Percentiles rank a stretch among this genome's conserved stretches.
Evolutionary conservation across 2,888 invertebrate genomes (phyloP).

Genomic region (Heliconius aoede): DNA sequence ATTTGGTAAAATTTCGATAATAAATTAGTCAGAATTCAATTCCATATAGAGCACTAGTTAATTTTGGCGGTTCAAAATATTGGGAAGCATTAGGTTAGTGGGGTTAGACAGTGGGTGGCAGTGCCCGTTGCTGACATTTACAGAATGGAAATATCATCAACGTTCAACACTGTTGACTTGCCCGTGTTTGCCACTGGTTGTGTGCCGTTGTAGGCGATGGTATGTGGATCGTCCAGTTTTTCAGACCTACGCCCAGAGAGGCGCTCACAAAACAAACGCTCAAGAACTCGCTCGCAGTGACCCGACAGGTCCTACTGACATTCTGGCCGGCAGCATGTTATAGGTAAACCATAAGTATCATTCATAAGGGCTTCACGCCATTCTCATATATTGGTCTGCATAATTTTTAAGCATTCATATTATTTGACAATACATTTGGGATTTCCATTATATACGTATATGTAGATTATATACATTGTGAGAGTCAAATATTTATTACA

Average conservation of each 20-base stretch:
- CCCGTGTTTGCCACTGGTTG: slow-evolving; percentile 71
- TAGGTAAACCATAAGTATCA: slow-evolving; percentile 84
- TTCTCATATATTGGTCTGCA: slow-evolving; percentile 61
- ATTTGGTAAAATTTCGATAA: slow-evolving; percentile 22
- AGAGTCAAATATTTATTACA: background rate
- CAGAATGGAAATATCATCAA: slow-evolving; percentile 77
- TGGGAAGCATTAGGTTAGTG: slow-evolving; percentile 60
- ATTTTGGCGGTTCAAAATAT: slow-evolving; percentile 67
- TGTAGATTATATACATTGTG: background rate
- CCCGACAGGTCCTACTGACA: slow-evolving; percentile 77
- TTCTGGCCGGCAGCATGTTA: slow-evolving; percentile 80
- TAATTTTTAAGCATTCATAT: slow-evolving; percentile 53
- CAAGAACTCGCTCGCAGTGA: slow-evolving; percentile 74
- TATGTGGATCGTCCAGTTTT: slow-evolving; percentile 84
- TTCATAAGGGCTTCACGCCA: slow-evolving; percentile 79
- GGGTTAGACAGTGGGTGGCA: slow-evolving; percentile 71
- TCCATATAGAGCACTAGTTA: slow-evolving; percentile 54
- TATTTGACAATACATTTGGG: slow-evolving; percentile 47
- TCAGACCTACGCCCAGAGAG: slow-evolving; percentile 82
- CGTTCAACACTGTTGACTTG: slow-evolving; percentile 75
- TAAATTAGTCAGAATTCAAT: slow-evolving; percentile 59
- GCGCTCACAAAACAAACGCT: slow-evolving; percentile 76
- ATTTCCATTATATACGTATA: slow-evolving; percentile 10
- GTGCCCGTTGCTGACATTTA: slow-evolving; percentile 82
- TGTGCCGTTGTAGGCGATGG: slow-evolving; percentile 82